Base-by-base conservation (phyloP, 2,113 vertebrate genomes). In the Apteryx mantelli region DNA sequence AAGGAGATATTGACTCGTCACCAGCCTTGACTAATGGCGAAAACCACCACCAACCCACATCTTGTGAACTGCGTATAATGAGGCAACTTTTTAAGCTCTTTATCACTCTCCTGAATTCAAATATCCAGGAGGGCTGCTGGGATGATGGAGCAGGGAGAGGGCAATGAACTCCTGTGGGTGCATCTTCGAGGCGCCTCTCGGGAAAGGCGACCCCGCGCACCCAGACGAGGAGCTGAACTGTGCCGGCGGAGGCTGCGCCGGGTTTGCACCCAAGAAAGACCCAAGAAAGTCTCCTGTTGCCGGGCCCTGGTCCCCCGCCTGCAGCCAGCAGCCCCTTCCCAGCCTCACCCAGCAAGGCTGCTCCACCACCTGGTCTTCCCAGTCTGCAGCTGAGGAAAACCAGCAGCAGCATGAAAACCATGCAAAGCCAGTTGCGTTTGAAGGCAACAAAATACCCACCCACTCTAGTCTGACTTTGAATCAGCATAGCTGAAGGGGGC, bases 1-100 rank as follows among this genome's bases (percentile, higher is more conserved):
- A 53, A 83, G 90, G 92, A 95, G 96, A 86, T 82, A 86, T 82
- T 4, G 2, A 52, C 89, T 94, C 55, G 2, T 85, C 93, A 94
- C 66, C 83, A 83, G 83, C 63, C 89, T 89, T 89, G 81, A 92
- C 65, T 89, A 77, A 92, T 7, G 79, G 71, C 81, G 82, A 94
- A 89, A 38, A 5, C 65, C 22, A 93, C 93, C 93, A 95, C 82
- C 68, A 88, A 91, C 89, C 93, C 92, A 91, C 81, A 3, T 40
- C 91, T 46, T 5, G 24, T 88, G 25, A 80, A 8, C 2, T 16
- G 71, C 38, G 10, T 17, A 11, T 40, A 36, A 40, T 20, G 18
- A 55, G n/a, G 78, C 84, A 32, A 84, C 60, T 30, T 4, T 28
- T 56, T 75, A 0, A 5, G 13, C 21, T 48, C 78, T 8, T 24